Evolutionary conservation across 2,888 invertebrate genomes (phyloP).

Genomic region (Sinohyriopsis cumingii): DNA sequence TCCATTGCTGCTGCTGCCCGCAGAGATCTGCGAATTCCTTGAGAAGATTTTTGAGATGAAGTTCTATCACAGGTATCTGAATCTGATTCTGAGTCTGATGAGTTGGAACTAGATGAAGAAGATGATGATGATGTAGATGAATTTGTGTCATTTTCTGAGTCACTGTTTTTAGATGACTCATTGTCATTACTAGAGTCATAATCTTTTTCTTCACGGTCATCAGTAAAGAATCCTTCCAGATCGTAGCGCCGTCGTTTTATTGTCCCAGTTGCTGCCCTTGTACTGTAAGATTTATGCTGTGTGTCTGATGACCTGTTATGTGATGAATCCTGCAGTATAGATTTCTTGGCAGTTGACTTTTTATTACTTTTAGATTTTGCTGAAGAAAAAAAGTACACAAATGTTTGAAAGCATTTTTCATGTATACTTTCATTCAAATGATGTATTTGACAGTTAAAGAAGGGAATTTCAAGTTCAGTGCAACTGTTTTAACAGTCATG

Average conservation of each 20-base stretch:
- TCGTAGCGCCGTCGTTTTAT: constrained; percentile 34
- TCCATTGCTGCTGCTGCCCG: constrained; percentile 3
- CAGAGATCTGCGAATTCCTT: constrained; percentile 3
- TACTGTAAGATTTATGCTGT: constrained; percentile 32
- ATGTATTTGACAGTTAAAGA: constrained; percentile 6
- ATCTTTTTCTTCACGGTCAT: constrained; percentile 31
- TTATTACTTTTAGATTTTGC: neutral
- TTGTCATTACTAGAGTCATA: constrained; percentile 17
- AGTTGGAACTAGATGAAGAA: constrained; percentile 16
- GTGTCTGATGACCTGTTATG: neutral
- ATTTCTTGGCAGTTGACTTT: neutral
- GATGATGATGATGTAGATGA: constrained; percentile 11
- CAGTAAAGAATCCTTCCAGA: constrained; percentile 26
- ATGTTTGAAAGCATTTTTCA: no score
- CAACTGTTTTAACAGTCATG: no score
- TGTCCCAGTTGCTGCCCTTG: constrained; percentile 42
- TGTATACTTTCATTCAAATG: neutral
- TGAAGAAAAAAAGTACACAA: no score
- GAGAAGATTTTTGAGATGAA: no score
- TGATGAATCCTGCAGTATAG: neutral
- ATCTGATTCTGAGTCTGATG: constrained; percentile 24
- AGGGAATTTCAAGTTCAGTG: neutral
- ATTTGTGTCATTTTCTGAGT: constrained; percentile 15
- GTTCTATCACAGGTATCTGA: constrained; percentile 1
- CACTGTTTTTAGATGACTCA: constrained; percentile 6